Conservation (phyloP, 2,888 invertebrate genomes). For the Psylliodes chrysocephalus region DNA sequence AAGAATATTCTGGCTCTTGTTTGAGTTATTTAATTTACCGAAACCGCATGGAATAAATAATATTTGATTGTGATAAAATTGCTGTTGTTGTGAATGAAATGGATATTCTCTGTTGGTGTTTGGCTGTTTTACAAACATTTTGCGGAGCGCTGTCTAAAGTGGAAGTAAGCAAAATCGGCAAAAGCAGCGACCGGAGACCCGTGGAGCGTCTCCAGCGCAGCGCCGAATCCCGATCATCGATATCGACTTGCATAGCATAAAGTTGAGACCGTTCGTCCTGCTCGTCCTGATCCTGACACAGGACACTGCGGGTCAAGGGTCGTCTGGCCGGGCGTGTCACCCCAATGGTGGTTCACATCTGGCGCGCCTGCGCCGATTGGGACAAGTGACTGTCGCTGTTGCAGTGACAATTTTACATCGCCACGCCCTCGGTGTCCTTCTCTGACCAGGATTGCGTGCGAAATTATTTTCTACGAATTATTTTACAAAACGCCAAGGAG, state of each 20-base stretch:
- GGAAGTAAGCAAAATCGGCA: conserved; percentile 4
- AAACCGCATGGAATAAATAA: no score
- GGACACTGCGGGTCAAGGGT: conserved; percentile 64
- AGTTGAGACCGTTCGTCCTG: conserved; percentile 45
- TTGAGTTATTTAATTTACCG: no score
- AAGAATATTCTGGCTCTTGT: no score
- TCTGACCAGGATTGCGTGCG: neutral
- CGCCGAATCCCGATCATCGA: conserved; percentile 41
- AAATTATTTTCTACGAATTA: neutral
- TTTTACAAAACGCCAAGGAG: no score
- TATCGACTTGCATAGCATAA: conserved; percentile 38
- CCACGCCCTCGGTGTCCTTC: conserved; percentile 55
- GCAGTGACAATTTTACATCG: conserved; percentile 62
- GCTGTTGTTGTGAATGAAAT: no score
- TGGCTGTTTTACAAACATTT: neutral
- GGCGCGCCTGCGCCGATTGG: conserved; percentile 61
- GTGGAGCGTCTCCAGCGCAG: conserved; percentile 32
- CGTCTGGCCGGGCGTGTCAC: conserved; percentile 64
- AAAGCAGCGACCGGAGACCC: conserved; percentile 1
- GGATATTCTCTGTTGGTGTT: no score
- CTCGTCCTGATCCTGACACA: conserved; percentile 53
- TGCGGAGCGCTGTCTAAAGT: neutral
- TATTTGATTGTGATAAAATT: no score
- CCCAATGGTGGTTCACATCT: conserved; percentile 61
- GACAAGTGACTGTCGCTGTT: conserved; percentile 63